A percentile compares a stretch with the other conserved stretches of the same genome.
Evolutionary conservation across 2,113 vertebrate genomes (phyloP).

Genomic region (Panurus biarmicus): DNA sequence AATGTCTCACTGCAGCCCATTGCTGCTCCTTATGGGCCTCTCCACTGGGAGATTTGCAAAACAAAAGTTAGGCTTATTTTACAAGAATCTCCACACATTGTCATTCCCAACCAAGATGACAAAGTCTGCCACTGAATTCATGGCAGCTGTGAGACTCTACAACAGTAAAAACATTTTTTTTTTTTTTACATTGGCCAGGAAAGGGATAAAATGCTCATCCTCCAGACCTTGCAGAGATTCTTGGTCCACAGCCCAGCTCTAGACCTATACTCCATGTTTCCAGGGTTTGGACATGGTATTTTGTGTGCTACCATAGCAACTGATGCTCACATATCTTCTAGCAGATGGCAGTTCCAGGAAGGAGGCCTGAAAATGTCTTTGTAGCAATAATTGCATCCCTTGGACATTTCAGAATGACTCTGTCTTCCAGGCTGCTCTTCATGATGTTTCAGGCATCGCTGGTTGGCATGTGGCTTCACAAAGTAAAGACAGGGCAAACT

Average conservation of each 20-base stretch:
- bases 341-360: constrained; percentile 54
- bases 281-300: constrained; percentile 40
- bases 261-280: constrained; percentile 10
- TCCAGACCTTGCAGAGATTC: neutral
- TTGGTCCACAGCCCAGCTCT: constrained; percentile 30
- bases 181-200: neutral
- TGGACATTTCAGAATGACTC: constrained; percentile 4
- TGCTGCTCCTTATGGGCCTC: neutral
- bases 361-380: constrained; percentile 28
- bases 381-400: neutral
- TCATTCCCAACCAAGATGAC: neutral
- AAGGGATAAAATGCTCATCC: neutral
- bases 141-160: neutral
- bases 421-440: neutral
- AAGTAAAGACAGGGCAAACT: neutral
- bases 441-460: neutral
- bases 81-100: neutral
- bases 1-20: neutral
- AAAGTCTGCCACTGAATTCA: neutral
- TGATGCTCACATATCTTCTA: constrained; percentile 51
- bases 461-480: neutral
- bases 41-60: neutral
- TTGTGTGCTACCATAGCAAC: constrained; percentile 54
- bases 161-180: neutral
- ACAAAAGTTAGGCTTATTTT: constrained; percentile 20